Evolutionary conservation across 2,113 vertebrate species (phyloP).

Genomic region (Semnornis frantzii): DNA sequence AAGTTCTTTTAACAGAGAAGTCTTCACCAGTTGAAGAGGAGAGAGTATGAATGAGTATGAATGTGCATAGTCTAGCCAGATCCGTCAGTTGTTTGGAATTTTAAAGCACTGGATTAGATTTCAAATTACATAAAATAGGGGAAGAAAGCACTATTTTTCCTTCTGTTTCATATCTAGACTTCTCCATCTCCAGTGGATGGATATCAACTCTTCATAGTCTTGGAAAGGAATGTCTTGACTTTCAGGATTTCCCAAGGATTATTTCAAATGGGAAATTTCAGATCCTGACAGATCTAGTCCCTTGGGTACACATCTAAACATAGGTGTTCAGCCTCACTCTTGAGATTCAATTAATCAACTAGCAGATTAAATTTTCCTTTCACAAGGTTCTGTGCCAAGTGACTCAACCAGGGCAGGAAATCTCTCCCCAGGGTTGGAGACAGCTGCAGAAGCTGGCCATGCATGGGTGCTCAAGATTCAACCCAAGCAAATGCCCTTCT

Average conservation of each 20-base stretch:
- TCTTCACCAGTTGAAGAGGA: neutral
- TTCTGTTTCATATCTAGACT: neutral
- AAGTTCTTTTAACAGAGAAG: neutral
- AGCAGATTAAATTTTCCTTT: neutral
- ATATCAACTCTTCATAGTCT: neutral
- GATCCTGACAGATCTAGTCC: neutral
- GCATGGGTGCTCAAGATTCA: rapidly evolving
- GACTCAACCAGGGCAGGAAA: neutral
- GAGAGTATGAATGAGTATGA: neutral
- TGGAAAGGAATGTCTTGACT: neutral
- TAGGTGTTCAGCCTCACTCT: neutral
- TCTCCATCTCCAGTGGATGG: neutral
- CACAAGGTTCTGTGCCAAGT: too few species aligned
- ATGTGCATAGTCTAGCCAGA: neutral
- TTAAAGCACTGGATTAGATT: neutral
- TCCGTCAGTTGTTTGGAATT: neutral
- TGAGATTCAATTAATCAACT: neutral
- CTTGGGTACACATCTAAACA: neutral
- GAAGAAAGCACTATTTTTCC: neutral
- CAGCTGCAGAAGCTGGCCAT: neutral
- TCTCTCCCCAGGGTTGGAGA: neutral
- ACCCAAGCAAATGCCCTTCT: neutral
- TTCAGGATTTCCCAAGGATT: neutral
- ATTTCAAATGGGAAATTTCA: neutral
- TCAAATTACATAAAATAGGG: neutral